Conservation (phyloP, 1,140 invertebrate genomes). For the Chymomyza costata region DNA sequence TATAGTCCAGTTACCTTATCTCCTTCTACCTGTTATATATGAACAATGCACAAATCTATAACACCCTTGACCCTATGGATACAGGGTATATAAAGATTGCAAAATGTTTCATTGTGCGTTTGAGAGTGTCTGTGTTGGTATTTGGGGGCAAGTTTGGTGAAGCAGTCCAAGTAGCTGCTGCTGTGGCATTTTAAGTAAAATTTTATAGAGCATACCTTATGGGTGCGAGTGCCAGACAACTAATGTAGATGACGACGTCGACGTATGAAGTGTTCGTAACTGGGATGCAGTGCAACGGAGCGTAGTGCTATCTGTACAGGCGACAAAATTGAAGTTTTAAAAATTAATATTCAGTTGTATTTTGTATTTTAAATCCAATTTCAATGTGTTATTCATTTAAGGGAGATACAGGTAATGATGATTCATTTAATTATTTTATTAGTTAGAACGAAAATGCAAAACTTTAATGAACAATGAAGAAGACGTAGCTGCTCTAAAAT, state of each 20-base stretch:
- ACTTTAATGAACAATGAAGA: too few relatives aligned
- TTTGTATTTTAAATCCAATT: neutral
- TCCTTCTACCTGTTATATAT: too few relatives aligned
- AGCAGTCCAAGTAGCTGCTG: too few relatives aligned
- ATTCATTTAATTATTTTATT: too few relatives aligned
- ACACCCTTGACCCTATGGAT: too few relatives aligned
- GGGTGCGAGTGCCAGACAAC: constrained; percentile 41
- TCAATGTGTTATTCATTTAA: neutral
- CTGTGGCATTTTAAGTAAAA: constrained; percentile 67
- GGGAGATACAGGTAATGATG: too few relatives aligned
- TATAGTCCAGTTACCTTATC: too few relatives aligned
- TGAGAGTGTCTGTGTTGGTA: constrained; percentile 36
- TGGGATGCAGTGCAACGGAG: constrained; percentile 42
- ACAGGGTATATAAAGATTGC: constrained; percentile 31
- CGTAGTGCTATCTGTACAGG: constrained; percentile 36
- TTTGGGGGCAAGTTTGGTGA: too few relatives aligned
- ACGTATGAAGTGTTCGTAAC: constrained; percentile 54
- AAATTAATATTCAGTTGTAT: neutral
- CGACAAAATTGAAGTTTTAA: constrained; percentile 24
- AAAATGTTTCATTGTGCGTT: constrained; percentile 30
- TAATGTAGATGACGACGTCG: constrained; percentile 48
- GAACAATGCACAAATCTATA: too few relatives aligned
- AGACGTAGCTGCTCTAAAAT: too few relatives aligned
- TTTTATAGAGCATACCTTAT: constrained; percentile 65
- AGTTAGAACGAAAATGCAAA: too few relatives aligned